Conservation (phyloP, 1,140 invertebrate species). For the Parapsyche elsis region DNA sequence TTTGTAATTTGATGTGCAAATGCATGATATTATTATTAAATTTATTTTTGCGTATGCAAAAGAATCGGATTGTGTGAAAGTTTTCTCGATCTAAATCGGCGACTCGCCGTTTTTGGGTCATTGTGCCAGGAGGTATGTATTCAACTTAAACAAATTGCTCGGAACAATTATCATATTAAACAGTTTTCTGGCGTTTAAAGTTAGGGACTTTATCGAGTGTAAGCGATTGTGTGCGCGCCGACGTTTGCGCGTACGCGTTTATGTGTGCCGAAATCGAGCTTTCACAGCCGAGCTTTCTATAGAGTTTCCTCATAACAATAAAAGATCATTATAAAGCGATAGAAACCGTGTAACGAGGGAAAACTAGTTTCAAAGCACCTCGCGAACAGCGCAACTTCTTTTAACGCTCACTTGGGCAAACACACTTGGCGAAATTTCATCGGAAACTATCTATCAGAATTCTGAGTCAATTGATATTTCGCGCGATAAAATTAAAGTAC, state of each 20-base stretch:
- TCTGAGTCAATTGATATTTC: no score
- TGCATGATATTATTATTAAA: no score
- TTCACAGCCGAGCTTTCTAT: slow-evolving; percentile 9
- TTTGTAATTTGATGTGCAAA: no score
- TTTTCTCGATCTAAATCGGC: no score
- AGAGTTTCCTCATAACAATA: slow-evolving; percentile 20
- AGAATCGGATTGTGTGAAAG: no score
- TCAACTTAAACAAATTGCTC: neutral
- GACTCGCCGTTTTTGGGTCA: no score
- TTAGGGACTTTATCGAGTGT: slow-evolving; percentile 25
- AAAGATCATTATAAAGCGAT: slow-evolving; percentile 35
- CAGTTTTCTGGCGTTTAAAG: slow-evolving; percentile 17
- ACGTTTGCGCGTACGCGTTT: neutral
- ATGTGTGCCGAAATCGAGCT: slow-evolving; percentile 5
- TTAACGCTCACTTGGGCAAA: neutral
- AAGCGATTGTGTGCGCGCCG: neutral
- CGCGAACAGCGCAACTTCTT: neutral
- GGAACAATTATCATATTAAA: slow-evolving; percentile 36
- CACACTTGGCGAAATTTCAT: neutral
- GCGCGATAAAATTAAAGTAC: no score
- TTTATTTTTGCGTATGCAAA: no score
- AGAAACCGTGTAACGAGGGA: slow-evolving; percentile 2
- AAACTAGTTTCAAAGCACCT: neutral
- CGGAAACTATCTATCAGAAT: neutral
- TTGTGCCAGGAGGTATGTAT: no score